Conservation (phyloP, 2,797 vertebrate genomes). For the Petrocephalus sullivani region DNA sequence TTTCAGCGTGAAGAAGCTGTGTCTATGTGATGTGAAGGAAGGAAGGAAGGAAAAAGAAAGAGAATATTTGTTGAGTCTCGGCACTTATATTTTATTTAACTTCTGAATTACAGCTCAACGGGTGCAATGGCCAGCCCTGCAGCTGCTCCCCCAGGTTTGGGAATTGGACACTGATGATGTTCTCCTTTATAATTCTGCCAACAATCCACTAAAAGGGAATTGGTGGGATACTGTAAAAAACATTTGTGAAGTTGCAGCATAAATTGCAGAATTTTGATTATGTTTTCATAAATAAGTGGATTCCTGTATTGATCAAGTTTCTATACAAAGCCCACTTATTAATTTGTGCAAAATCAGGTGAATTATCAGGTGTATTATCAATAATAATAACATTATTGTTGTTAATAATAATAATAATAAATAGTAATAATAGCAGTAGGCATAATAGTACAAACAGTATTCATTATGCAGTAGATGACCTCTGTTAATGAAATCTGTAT, state of each 20-base stretch:
- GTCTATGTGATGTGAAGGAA: not conserved
- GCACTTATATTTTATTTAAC: not conserved
- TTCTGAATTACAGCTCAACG: not conserved
- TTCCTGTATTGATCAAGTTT: not conserved
- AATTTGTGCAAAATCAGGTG: not conserved
- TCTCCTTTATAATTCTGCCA: not conserved
- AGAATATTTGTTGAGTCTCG: not conserved
- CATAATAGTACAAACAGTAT: not conserved
- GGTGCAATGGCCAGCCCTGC: not conserved
- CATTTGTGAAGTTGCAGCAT: not conserved
- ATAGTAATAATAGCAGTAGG: not conserved
- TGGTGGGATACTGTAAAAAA: not conserved
- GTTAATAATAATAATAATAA: not conserved
- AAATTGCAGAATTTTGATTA: not conserved
- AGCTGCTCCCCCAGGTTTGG: not conserved
- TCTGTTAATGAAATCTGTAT: not conserved
- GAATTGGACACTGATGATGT: not conserved
- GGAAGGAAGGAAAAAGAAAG: not conserved
- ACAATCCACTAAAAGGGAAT: not conserved
- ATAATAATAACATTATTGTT: too few species aligned
- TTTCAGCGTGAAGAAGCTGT: not conserved
- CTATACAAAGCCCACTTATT: not conserved
- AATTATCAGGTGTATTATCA: not conserved
- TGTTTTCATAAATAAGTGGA: not conserved
- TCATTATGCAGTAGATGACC: not conserved